Evolutionary conservation across 1,140 invertebrate genomes (phyloP).

Genomic region (Saccostrea cuccullata): DNA sequence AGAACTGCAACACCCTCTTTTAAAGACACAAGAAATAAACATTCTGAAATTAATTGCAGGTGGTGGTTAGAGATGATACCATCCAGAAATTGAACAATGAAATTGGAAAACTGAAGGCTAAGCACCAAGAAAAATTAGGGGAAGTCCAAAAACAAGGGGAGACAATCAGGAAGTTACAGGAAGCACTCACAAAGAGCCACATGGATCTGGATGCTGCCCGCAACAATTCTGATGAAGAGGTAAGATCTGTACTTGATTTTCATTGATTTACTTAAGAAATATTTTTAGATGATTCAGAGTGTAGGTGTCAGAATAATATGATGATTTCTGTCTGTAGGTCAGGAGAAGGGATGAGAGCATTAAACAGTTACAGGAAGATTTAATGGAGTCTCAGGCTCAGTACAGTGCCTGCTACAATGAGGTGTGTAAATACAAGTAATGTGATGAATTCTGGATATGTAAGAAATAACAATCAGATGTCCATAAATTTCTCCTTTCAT

Average conservation of each 20-base stretch:
- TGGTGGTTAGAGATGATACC: conserved; percentile 73
- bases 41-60: conserved; percentile 54
- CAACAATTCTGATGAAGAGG: conserved; percentile 71
- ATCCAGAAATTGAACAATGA: conserved; percentile 75
- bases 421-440: conserved; percentile 58
- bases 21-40: no score
- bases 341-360: conserved; percentile 67
- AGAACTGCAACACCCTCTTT: no score
- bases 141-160: conserved; percentile 75
- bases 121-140: conserved; percentile 71
- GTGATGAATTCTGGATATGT: background rate
- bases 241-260: conserved; percentile 50
- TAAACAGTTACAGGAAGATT: conserved; percentile 74
- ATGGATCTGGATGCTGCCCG: conserved; percentile 71
- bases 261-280: background rate
- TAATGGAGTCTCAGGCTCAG: conserved; percentile 76
- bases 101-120: conserved; percentile 71
- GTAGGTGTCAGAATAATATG: background rate
- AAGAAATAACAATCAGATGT: background rate
- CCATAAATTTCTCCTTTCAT: background rate
- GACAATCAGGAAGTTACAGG: conserved; percentile 75
- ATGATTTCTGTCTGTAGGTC: conserved; percentile 48
- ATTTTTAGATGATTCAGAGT: background rate
- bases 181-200: conserved; percentile 73
- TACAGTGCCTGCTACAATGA: conserved; percentile 76